Conservation (phyloP, 2,797 vertebrate genomes). For the Sebastes hubbsi region DNA sequence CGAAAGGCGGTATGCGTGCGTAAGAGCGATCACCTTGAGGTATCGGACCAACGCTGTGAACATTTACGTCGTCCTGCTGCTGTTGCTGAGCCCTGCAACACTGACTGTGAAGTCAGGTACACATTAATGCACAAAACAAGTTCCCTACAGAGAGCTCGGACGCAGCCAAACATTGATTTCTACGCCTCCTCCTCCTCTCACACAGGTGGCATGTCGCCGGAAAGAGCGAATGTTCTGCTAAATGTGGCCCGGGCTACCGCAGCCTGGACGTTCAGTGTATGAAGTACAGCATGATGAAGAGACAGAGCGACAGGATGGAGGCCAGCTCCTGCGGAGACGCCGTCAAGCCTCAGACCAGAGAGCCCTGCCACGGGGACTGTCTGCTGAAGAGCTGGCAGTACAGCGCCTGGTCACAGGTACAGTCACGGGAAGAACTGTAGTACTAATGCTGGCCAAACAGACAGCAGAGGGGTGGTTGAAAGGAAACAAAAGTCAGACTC, state of each 20-base stretch:
- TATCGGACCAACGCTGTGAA: constrained; percentile 93
- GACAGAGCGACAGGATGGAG: constrained; percentile 84
- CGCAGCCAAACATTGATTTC: background rate
- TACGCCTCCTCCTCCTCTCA: background rate
- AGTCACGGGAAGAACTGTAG: background rate
- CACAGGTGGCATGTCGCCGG: constrained; percentile 89
- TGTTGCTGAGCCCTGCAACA: constrained; percentile 88
- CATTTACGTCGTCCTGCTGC: constrained; percentile 77
- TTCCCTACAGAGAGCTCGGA: background rate
- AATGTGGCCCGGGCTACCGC: constrained; percentile 90
- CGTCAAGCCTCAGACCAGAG: constrained; percentile 87
- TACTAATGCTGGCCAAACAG: background rate
- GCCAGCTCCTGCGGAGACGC: constrained; percentile 84
- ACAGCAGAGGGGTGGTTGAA: background rate
- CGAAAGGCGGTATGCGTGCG: constrained; percentile 87
- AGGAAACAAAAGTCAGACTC: background rate
- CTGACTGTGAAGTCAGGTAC: constrained; percentile 94
- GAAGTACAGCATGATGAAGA: constrained; percentile 87
- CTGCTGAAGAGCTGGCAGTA: constrained; percentile 92
- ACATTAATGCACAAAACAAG: background rate
- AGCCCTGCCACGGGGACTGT: constrained; percentile 92
- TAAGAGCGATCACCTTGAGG: constrained; percentile 87
- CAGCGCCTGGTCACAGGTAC: constrained; percentile 95
- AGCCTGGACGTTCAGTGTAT: constrained; percentile 91
- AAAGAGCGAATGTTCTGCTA: constrained; percentile 92